phyloP scores from a whole-genome alignment of 2,888 invertebrate genomes.

The Brenthis daphne region DNA sequence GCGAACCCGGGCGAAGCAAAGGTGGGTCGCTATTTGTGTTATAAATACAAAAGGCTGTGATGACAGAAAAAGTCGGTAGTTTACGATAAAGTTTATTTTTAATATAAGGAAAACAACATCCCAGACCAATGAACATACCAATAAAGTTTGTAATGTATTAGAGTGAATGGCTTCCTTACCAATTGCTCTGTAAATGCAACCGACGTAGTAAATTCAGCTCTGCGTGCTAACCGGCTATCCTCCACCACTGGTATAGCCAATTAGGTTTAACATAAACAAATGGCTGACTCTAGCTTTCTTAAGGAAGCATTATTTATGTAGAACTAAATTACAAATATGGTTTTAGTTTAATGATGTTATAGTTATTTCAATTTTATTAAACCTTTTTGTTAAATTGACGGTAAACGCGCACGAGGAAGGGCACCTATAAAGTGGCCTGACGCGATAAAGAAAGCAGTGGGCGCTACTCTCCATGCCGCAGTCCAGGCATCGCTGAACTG shows the following conservation, averaged over 20 bases:
- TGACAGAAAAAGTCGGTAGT: not conserved
- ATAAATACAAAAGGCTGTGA: too few species aligned
- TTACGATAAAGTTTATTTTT: not conserved
- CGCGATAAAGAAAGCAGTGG: too few species aligned
- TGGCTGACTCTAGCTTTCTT: constrained; percentile 24
- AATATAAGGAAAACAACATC: not conserved
- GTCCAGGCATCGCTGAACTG: too few species aligned
- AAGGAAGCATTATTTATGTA: constrained; percentile 1
- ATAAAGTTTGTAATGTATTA: constrained; percentile 24
- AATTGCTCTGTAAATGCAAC: constrained; percentile 31
- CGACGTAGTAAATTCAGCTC: constrained; percentile 36
- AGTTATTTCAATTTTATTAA: too few species aligned
- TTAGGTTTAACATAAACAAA: constrained; percentile 35
- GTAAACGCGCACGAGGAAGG: too few species aligned
- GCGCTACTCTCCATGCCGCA: too few species aligned
- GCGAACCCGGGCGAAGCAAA: too few species aligned
- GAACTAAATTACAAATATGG: not conserved
- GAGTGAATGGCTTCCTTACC: constrained; percentile 23
- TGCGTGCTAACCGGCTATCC: constrained; percentile 34
- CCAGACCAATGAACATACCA: not conserved
- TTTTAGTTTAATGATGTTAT: not conserved
- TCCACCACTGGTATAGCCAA: constrained; percentile 29
- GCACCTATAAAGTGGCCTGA: too few species aligned
- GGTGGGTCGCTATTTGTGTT: too few species aligned
- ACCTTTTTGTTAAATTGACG: too few species aligned